A percentile compares a stretch with the other conserved stretches of the same genome.
These are phyloP conservation scores for Philhelius pedissequus DNA, from an alignment of 2,888 invertebrate genomes.

Conservation along the genomic window DNA sequence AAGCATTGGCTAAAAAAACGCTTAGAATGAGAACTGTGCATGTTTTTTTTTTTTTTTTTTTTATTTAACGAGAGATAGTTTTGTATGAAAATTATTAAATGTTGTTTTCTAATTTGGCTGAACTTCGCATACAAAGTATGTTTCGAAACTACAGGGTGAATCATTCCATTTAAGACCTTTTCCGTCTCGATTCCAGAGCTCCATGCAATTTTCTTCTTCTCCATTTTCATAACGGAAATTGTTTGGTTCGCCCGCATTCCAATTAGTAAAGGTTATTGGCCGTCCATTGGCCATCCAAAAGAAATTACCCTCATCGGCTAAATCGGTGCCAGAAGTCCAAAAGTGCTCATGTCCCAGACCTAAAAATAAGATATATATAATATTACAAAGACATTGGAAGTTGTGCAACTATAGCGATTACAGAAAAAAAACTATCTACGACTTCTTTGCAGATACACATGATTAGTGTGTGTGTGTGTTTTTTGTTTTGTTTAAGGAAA, in stretches of 20 bases:
- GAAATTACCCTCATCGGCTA: conserved; percentile 93
- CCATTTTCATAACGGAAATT: conserved; percentile 94
- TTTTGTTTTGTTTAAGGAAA: conserved; percentile 15
- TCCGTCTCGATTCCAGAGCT: conserved; percentile 93
- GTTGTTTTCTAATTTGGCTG: conserved; percentile 75
- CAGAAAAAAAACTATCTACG: conserved; percentile 21
- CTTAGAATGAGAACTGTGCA: background rate
- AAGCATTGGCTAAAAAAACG: conserved; percentile 31
- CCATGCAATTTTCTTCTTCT: conserved; percentile 94
- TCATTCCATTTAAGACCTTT: conserved; percentile 97
- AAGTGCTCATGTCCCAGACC: conserved; percentile 94
- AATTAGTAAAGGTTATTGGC: conserved; percentile 93
- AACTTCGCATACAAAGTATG: conserved; percentile 94
- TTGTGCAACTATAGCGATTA: conserved; percentile 6
- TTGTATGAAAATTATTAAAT: background rate
- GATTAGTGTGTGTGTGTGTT: background rate
- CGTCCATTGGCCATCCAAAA: conserved; percentile 96
- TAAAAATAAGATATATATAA: conserved; percentile 76
- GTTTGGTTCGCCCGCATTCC: conserved; percentile 96
- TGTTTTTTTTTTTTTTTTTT: background rate
- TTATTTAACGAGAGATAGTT: background rate
- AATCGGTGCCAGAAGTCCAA: conserved; percentile 95
- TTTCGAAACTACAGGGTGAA: conserved; percentile 95
- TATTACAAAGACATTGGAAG: background rate
- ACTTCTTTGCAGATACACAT: conserved; percentile 4